A percentile compares a stretch with the other conserved stretches of the same genome.
phyloP scores from a whole-genome alignment of 2,797 vertebrate species.

The Hafferia zeledoni region DNA sequence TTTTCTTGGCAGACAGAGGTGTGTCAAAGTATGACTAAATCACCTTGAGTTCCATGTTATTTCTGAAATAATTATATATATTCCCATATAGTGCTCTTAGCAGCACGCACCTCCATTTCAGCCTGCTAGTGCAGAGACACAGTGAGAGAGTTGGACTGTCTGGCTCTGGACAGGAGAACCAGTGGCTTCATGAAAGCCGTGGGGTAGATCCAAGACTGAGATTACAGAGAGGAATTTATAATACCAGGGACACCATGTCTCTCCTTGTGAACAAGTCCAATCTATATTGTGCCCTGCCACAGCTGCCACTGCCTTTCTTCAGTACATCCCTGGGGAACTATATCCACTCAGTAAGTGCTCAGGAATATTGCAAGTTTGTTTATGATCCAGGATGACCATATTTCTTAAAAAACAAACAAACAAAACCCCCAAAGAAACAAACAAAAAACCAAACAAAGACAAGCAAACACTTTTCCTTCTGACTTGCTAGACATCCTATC shows the following conservation, averaged over 20 bases:
- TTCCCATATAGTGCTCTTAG: neutral
- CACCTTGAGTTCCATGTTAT: conserved; percentile 33
- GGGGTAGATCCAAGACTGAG: neutral
- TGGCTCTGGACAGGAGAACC: neutral
- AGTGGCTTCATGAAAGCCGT: neutral
- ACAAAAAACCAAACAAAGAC: neutral
- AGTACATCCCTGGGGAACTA: neutral
- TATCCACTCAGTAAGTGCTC: neutral
- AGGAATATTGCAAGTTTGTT: neutral
- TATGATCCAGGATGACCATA: neutral
- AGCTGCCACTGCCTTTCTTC: neutral
- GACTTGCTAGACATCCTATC: neutral
- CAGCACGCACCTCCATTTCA: neutral
- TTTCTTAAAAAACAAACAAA: neutral
- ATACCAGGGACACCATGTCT: neutral
- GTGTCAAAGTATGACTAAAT: conserved; percentile 58
- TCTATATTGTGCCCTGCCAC: neutral
- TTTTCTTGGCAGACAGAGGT: conserved; percentile 68
- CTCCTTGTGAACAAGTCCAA: neutral
- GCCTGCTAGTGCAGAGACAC: neutral
- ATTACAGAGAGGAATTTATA: neutral
- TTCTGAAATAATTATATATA: conserved; percentile 37
- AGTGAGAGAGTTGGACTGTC: neutral
- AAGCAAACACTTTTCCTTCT: neutral
- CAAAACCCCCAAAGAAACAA: neutral